Conservation (phyloP, 2,888 invertebrate species). For the Galerucella nymphaeae region DNA sequence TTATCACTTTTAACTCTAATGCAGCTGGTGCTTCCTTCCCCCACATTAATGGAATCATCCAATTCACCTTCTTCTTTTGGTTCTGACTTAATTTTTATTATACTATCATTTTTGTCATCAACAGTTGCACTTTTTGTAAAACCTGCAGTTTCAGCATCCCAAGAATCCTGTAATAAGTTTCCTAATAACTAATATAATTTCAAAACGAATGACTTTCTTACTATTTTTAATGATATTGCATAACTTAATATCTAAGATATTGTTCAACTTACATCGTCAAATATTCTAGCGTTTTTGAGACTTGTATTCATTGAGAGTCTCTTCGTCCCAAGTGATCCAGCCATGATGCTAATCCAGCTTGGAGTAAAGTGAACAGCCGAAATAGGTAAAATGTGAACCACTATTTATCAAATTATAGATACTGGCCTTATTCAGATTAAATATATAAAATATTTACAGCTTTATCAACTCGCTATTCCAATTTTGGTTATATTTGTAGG, state of each 20-base stretch:
- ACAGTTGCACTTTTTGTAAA: slow-evolving; percentile 4
- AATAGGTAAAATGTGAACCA: not conserved
- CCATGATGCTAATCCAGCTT: not conserved
- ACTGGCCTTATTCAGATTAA: not conserved
- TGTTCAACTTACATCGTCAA: slow-evolving; percentile 55
- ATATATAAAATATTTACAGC: not conserved
- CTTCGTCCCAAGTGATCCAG: slow-evolving; percentile 25
- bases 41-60: slow-evolving; percentile 9
- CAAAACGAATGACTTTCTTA: not conserved
- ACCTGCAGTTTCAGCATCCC: slow-evolving; percentile 45
- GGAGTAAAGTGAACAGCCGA: not conserved
- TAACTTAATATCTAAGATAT: slow-evolving; percentile 4
- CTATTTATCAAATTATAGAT: not conserved
- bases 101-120: not conserved
- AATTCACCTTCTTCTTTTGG: slow-evolving; percentile 23
- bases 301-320: slow-evolving; percentile 55
- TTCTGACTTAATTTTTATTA: not conserved
- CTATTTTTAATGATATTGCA: not conserved
- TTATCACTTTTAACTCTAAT: not conserved
- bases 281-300: slow-evolving; percentile 57
- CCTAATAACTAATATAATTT: slow-evolving; percentile 2
- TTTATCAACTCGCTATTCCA: not conserved
- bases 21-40: not conserved
- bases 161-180: slow-evolving; percentile 51
- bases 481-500: not conserved